phyloP scores from a whole-genome alignment of 2,113 vertebrate genomes.

The Anolis carolinensis region DNA sequence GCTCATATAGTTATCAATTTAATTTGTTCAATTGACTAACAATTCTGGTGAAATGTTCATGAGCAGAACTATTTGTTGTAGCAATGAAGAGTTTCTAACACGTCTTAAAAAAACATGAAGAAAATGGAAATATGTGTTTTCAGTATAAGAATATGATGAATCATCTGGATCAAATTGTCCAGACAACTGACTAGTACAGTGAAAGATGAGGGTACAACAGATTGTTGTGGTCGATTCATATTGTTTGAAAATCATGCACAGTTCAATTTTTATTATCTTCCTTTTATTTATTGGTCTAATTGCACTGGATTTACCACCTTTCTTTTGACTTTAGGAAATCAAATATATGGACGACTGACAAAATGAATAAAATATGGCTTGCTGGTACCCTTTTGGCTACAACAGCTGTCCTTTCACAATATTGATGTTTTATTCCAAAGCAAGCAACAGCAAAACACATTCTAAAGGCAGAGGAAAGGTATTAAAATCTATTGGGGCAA shows the following conservation, averaged over 20 bases:
- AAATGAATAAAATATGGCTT: constrained; percentile 4
- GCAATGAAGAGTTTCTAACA: not conserved
- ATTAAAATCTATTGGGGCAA: constrained; percentile 20
- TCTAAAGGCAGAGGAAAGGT: not conserved
- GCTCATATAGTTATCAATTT: too few species aligned
- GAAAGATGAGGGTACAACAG: not conserved
- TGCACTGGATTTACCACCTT: not conserved
- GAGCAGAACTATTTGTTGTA: too few species aligned
- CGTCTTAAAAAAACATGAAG: not conserved
- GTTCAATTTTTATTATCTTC: not conserved
- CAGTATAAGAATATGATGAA: not conserved
- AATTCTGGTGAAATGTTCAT: too few species aligned
- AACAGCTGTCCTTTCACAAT: not conserved
- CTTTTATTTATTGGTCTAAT: not conserved
- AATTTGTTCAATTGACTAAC: not conserved
- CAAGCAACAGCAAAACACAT: not conserved
- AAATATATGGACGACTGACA: not conserved
- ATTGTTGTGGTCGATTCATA: not conserved
- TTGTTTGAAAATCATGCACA: not conserved
- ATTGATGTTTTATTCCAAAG: not conserved
- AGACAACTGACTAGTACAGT: not conserved
- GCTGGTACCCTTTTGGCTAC: not conserved
- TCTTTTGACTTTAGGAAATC: not conserved
- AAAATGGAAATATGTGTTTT: not conserved
- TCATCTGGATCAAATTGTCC: not conserved